Conservation (phyloP, 2,113 vertebrate species). For the Mellivora capensis region DNA sequence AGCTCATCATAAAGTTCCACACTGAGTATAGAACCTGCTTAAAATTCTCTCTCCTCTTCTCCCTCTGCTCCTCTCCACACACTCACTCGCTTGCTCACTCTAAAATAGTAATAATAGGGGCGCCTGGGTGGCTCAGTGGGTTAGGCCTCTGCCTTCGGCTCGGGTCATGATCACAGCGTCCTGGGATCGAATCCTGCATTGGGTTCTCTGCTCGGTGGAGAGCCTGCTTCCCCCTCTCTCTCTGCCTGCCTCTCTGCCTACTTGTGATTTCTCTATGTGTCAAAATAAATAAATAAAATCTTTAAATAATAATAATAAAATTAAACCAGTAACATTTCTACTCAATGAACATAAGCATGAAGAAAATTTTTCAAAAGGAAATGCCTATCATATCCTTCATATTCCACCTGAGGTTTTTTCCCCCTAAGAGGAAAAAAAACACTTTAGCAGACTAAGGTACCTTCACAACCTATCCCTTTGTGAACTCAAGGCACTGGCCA, state of each 20-base stretch:
- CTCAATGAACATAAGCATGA: not conserved
- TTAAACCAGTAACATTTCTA: conserved; percentile 6
- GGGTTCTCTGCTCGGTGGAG: no score
- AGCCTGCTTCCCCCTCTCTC: no score
- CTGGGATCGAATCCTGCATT: no score
- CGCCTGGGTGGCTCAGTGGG: no score
- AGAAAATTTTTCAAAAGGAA: conserved; percentile 7
- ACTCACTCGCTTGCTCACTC: not conserved
- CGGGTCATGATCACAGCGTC: no score
- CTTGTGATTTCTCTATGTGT: no score
- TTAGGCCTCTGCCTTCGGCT: no score
- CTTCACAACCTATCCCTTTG: not conserved
- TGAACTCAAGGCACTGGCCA: not conserved
- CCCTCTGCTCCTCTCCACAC: not conserved
- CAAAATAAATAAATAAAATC: no score
- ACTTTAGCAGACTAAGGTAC: not conserved
- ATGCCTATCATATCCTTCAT: not conserved
- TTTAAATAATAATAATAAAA: not conserved
- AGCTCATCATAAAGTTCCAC: not conserved
- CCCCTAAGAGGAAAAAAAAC: not conserved
- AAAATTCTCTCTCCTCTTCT: not conserved
- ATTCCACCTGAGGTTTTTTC: not conserved
- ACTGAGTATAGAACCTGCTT: not conserved
- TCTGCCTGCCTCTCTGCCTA: no score
- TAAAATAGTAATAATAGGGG: not conserved